Percentiles rank a stretch among this genome's conserved stretches.
phyloP scores from a whole-genome alignment of 2,888 invertebrate genomes.

The Hemistola chrysoprasaria region DNA sequence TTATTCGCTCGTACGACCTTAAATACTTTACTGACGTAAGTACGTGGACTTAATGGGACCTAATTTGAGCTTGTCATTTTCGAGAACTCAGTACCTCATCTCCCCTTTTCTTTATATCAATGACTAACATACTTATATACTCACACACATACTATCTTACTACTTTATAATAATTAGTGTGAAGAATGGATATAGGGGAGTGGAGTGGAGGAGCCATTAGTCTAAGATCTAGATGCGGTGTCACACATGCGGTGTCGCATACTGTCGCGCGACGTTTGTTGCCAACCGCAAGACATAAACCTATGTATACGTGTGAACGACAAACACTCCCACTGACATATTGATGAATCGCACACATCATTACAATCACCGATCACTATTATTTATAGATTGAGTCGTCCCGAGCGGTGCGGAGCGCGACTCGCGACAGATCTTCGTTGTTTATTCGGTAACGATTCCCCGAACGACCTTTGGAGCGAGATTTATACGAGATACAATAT shows the following conservation, averaged over 20 bases:
- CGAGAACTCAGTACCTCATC: too few relatives aligned
- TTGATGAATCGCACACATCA: constrained; percentile 50
- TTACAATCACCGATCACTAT: constrained; percentile 47
- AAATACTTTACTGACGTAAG: too few relatives aligned
- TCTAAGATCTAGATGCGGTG: too few relatives aligned
- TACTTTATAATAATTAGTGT: too few relatives aligned
- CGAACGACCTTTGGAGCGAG: constrained; percentile 35
- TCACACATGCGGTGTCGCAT: not conserved
- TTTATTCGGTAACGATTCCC: constrained; percentile 31
- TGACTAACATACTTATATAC: too few relatives aligned
- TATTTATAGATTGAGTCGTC: constrained; percentile 41
- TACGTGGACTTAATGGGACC: too few relatives aligned
- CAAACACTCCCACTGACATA: constrained; percentile 40
- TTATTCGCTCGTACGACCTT: too few relatives aligned
- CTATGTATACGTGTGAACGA: constrained; percentile 23
- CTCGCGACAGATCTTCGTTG: constrained; percentile 8
- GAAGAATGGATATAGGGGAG: too few relatives aligned
- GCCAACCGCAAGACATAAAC: constrained; percentile 12
- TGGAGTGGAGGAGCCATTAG: too few relatives aligned
- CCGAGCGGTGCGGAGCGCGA: constrained; percentile 13
- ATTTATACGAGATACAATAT: constrained; percentile 26
- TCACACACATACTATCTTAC: too few relatives aligned
- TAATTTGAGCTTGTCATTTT: too few relatives aligned
- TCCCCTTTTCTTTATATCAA: too few relatives aligned
- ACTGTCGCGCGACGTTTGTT: not conserved